These are phyloP conservation scores for Acleris laterana DNA, from an alignment of 2,888 invertebrate species.

Conservation along the genomic window DNA sequence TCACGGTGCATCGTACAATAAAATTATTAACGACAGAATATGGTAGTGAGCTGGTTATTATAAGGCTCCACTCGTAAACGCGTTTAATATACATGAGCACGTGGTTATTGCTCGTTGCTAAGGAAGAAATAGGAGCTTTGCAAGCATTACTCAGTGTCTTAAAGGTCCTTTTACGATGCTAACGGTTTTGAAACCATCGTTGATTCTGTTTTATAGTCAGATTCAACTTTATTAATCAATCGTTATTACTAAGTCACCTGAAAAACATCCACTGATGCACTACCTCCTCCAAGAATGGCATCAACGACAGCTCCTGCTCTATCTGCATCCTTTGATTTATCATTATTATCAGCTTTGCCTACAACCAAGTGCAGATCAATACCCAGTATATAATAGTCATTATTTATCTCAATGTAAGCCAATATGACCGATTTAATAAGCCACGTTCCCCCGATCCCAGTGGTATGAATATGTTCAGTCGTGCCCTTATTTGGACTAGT, in stretches of 20 bases:
- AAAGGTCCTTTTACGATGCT: too few species aligned
- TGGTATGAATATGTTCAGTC: conserved; percentile 23
- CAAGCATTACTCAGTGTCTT: not conserved
- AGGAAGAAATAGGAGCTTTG: not conserved
- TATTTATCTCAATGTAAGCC: conserved; percentile 6
- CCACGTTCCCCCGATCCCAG: conserved; percentile 25
- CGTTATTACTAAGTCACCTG: too few species aligned
- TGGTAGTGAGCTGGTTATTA: conserved; percentile 2
- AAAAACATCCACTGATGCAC: too few species aligned
- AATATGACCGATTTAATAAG: conserved; percentile 23
- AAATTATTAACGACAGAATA: conserved; percentile 24
- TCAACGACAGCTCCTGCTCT: too few species aligned
- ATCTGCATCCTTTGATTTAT: too few species aligned
- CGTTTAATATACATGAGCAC: not conserved
- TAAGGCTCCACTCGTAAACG: not conserved
- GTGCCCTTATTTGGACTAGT: conserved; percentile 28
- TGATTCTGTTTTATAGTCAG: too few species aligned
- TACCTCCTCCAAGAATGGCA: too few species aligned
- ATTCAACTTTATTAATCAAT: too few species aligned
- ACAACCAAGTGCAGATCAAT: too few species aligned
- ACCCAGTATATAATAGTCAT: not conserved
- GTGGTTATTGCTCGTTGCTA: not conserved
- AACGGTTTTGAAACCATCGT: too few species aligned
- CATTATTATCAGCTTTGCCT: too few species aligned
- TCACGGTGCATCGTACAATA: conserved; percentile 36